Evolutionary conservation across 2,113 vertebrate genomes (phyloP), one percentile per base, ranked within the genome.

Genomic region (Pongo abelii): DNA sequence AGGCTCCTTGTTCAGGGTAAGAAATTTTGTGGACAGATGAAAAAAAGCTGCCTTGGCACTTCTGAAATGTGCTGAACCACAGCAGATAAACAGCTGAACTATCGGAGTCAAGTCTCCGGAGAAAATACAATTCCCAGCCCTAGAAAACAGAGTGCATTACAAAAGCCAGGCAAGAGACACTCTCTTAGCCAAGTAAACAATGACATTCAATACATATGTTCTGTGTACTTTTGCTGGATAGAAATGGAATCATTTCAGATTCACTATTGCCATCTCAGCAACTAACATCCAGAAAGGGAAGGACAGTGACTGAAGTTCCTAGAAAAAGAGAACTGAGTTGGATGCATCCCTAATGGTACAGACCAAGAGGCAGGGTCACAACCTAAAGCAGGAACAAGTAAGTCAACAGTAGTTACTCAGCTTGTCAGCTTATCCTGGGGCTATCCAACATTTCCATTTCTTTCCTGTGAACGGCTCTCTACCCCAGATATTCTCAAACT

Each of bases 71-170:
- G 86, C 95, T 92, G 89, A 92, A 38, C 14, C 48, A 18, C 75
- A 77, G 40, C 61, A 80, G 64, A 93, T 67, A 40, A 50, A 75
- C 13, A 72, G 79, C 78, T 64, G 23, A 46, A 61, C 25, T 20
- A 20, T n/a, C 59, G 9, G 61, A 96, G 16, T 70, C 64, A 22
- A 77, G 46, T 80, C 78, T 90, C 79, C 27, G 27, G 59, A 93
- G 93, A 88, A 97, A 97, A 94, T 17, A 87, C 5, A 96, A 30
- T 43, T 85, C 55, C 43, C 25, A 84, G 75, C 50, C 70, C 50
- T 48, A 10, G 84, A 95, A 88, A 95, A 93, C 7, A 38, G 38
- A 96, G 8, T 91, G 0, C 27, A 48, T 27, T 86, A 79, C 64
- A 40, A 95, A 96, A 95, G 30, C 16, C 22, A 77, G 6, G 23